Percentiles rank a stretch among this genome's conserved stretches.
These are phyloP conservation scores for Tupaia tana DNA, from an alignment of 2,113 vertebrate genomes.

Conservation along the genomic window DNA sequence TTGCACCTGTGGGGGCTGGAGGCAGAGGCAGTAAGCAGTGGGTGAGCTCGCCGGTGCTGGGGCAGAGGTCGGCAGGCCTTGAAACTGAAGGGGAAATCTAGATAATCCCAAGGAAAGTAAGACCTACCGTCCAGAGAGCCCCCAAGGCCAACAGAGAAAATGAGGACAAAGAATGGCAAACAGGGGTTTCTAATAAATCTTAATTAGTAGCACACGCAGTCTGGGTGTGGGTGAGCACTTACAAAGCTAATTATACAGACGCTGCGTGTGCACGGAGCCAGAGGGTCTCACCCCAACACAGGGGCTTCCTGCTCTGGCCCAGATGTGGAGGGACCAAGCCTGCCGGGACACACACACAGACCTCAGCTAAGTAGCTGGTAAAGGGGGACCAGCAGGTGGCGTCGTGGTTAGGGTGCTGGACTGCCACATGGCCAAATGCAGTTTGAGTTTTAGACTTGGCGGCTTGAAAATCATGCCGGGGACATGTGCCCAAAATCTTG, in stretches of 20 bases:
- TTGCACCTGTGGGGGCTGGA: neutral
- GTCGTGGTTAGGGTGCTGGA: no score
- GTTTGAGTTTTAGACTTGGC: no score
- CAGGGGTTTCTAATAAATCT: slow-evolving; percentile 80
- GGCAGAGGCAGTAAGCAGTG: no score
- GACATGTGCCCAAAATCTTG: no score
- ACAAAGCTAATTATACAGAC: slow-evolving; percentile 68
- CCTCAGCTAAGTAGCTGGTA: neutral
- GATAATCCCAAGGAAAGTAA: slow-evolving; percentile 36
- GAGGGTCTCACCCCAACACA: neutral
- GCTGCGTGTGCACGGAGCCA: slow-evolving; percentile 21
- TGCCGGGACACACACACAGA: neutral
- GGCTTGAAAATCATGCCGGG: no score
- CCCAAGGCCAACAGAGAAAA: slow-evolving; percentile 58
- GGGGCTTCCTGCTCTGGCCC: neutral
- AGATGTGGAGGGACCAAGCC: neutral
- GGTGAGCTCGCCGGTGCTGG: neutral
- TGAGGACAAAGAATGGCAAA: slow-evolving; percentile 72
- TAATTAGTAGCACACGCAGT: slow-evolving; percentile 46
- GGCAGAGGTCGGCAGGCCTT: neutral
- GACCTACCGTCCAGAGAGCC: slow-evolving; percentile 42
- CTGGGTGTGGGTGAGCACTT: slow-evolving; percentile 69
- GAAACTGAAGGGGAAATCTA: neutral
- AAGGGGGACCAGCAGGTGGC: neutral
- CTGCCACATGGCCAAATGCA: no score